Evolutionary conservation across 1,140 invertebrate species (phyloP).

Genomic region (Cyphomyrmex costatus): DNA sequence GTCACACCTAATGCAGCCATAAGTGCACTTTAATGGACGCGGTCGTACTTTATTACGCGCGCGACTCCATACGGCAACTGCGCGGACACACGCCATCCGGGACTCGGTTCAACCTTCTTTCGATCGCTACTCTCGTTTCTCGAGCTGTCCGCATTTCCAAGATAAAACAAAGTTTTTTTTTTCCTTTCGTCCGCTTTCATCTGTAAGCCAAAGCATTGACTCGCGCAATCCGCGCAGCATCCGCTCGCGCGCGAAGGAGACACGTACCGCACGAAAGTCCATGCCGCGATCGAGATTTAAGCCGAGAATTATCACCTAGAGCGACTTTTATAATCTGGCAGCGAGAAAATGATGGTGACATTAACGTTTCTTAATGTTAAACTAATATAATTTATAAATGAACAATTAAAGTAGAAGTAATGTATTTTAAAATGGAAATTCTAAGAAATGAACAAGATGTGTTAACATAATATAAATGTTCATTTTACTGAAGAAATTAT

Average conservation of each 20-base stretch:
- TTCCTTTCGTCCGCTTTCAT: background rate
- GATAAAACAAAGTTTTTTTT: background rate
- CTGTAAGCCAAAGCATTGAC: background rate
- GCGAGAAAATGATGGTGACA: too few relatives aligned
- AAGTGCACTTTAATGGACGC: constrained; percentile 58
- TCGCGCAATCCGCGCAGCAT: background rate
- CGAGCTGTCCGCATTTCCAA: background rate
- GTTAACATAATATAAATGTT: too few relatives aligned
- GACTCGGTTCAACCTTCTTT: constrained; percentile 12
- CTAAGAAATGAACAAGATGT: too few relatives aligned
- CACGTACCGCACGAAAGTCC: background rate
- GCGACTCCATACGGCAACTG: constrained; percentile 4
- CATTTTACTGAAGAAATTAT: too few relatives aligned
- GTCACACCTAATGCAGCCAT: constrained; percentile 34
- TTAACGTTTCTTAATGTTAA: too few relatives aligned
- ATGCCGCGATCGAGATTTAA: background rate
- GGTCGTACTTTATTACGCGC: constrained; percentile 26
- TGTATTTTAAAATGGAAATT: too few relatives aligned
- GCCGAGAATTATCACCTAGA: too few relatives aligned
- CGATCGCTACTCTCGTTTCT: background rate
- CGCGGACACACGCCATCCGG: background rate
- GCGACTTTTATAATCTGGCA: too few relatives aligned
- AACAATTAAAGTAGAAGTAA: too few relatives aligned
- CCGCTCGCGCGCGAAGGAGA: background rate
- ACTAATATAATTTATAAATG: too few relatives aligned